phyloP scores from a whole-genome alignment of 2,888 invertebrate genomes.

The Cistogaster globosa region DNA sequence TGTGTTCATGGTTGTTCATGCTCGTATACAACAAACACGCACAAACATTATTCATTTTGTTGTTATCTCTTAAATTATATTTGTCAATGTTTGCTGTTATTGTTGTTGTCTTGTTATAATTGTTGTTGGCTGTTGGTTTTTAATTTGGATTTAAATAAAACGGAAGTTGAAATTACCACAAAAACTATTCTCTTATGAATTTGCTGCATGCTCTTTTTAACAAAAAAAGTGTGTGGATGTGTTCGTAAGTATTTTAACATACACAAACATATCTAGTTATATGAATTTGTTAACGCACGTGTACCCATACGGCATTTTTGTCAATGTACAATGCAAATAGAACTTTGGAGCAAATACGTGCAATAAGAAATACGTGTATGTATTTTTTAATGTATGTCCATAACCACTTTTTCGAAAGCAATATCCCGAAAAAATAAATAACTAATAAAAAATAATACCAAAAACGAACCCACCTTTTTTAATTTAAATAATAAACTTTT shows the following conservation, averaged over 20 bases:
- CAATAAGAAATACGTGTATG: no score
- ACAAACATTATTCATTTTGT: background rate
- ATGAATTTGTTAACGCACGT: no score
- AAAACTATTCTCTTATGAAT: conserved; percentile 39
- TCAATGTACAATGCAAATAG: background rate
- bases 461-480: no score
- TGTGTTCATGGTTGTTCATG: background rate
- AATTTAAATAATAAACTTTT: no score
- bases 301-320: background rate
- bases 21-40: conserved; percentile 5
- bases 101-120: conserved; percentile 22
- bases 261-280: background rate
- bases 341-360: no score
- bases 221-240: background rate
- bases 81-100: conserved; percentile 29
- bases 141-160: conserved; percentile 48
- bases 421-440: no score
- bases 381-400: background rate
- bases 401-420: no score
- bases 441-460: no score
- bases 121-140: conserved; percentile 35
- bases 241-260: background rate
- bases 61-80: conserved; percentile 53
- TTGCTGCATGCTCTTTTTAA: conserved; percentile 15
- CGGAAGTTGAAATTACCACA: conserved; percentile 37